These are phyloP conservation scores for Propithecus deckenii DNA, from an alignment of 2,797 vertebrate species.

Conservation along the genomic window DNA sequence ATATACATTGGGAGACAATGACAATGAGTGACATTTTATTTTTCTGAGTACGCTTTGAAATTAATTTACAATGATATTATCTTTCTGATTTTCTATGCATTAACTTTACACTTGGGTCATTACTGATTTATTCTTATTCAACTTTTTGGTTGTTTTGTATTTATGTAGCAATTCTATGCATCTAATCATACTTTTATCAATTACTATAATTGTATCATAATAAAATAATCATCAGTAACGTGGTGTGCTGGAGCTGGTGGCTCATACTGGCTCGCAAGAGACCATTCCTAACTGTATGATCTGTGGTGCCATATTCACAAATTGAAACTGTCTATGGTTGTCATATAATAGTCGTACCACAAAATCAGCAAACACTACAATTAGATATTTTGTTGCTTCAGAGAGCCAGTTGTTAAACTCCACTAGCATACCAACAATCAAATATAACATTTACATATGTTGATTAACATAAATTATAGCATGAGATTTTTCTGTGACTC, in stretches of 20 bases:
- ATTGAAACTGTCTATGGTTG: neutral
- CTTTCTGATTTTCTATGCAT: neutral
- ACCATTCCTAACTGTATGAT: neutral
- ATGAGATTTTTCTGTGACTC: neutral
- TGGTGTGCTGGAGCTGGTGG: neutral
- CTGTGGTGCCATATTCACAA: rapidly evolving
- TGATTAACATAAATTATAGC: neutral
- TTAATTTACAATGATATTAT: neutral
- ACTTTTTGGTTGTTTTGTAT: neutral
- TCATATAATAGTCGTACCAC: too few species aligned
- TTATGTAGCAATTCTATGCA: neutral
- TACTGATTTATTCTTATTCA: neutral
- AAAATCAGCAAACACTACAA: neutral
- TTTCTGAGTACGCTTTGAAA: neutral
- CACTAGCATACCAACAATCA: neutral
- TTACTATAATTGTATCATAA: neutral
- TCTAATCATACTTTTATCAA: neutral
- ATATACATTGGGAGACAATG: neutral
- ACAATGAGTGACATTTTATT: neutral
- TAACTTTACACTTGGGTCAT: neutral
- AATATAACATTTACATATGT: neutral
- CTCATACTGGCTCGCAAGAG: neutral
- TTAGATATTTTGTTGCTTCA: neutral
- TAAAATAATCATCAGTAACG: neutral
- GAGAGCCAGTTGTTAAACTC: neutral